Evolutionary conservation across 2,113 vertebrate species (phyloP).

Genomic region (Cichladusa arquata): DNA sequence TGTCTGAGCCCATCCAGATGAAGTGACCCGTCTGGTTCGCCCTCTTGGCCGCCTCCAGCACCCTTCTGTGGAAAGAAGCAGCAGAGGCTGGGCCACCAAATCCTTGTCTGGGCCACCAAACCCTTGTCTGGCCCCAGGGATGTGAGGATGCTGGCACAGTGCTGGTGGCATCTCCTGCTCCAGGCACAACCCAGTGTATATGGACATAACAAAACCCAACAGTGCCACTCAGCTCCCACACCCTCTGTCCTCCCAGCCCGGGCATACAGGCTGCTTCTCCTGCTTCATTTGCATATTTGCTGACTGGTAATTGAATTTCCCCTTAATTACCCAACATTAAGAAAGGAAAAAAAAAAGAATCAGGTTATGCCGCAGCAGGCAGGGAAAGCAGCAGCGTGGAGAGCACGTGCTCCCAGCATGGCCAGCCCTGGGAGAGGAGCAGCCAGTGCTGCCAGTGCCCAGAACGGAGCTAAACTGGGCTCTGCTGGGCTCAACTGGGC

Average conservation of each 20-base stretch:
- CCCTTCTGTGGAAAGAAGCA: conserved; percentile 75
- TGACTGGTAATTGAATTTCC: conserved; percentile 55
- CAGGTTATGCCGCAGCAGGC: conserved; percentile 17
- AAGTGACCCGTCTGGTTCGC: conserved; percentile 94
- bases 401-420: background rate
- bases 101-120: accelerated
- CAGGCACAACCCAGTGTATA: accelerated
- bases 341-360: background rate
- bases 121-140: accelerated
- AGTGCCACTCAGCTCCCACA: background rate
- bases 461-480: background rate
- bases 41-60: conserved; percentile 88
- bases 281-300: conserved; percentile 19
- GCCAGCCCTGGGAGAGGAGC: background rate
- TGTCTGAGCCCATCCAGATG: conserved; percentile 97
- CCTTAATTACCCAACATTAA: conserved; percentile 36
- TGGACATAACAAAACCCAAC: accelerated
- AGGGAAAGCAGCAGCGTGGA: background rate
- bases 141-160: background rate
- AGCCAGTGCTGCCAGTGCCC: background rate
- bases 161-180: background rate
- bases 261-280: background rate
- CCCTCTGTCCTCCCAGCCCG: background rate
- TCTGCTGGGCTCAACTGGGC: background rate
- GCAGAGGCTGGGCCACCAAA: background rate